Base-by-base conservation (phyloP, 2,888 invertebrate genomes). In the Scaptomyza parva region DNA sequence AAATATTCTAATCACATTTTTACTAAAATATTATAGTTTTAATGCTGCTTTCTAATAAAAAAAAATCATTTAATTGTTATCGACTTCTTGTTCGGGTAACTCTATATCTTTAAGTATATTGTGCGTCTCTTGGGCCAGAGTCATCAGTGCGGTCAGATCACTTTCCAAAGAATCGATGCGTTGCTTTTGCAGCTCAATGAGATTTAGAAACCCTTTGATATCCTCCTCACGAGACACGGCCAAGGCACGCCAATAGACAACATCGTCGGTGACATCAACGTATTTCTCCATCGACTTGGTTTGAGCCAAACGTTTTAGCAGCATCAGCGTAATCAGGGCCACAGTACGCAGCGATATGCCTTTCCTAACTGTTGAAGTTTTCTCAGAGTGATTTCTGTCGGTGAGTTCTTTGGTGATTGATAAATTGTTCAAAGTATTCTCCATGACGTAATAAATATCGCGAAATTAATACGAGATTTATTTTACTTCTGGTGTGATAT, bases 81-180 rank as follows among this genome's bases (percentile, higher is more conserved):
- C 3, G 45, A 3, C 11, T 1, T 20, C n/a, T n/a, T 28, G 12
- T 47, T 11, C 0, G 2, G 8, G 44, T 9, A 14, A 17, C 22
- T 37, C 3, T 7, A 73, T 47, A 2, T 66, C 43, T 17, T 51
- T 24, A 12, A 78, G 20, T 58, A 65, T 39, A 30, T 52, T 14
- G 39, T 78, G 71, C 1, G 76, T 71, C 6, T 76, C 71, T 20
- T 58, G 47, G 0, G 71, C 71, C 50, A 76, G 14, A n/a, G 1
- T 24, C 4, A 76, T 43, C 50, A 77, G n/a, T 1, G 30, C 48
- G 14, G 22, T n/a, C 2, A 78, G 51, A 65, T 78, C 76, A 2
- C 24, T 11, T 43, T 77, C 76, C 12, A 77, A 26, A 0, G 30
- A 12, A 4, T 59, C 48, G 9, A 77, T 76, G 18, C 77, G 79